Evolutionary conservation across 2,888 invertebrate genomes (phyloP), one percentile per base, ranked within the genome.

Genomic region (Brachypterus glaber): DNA sequence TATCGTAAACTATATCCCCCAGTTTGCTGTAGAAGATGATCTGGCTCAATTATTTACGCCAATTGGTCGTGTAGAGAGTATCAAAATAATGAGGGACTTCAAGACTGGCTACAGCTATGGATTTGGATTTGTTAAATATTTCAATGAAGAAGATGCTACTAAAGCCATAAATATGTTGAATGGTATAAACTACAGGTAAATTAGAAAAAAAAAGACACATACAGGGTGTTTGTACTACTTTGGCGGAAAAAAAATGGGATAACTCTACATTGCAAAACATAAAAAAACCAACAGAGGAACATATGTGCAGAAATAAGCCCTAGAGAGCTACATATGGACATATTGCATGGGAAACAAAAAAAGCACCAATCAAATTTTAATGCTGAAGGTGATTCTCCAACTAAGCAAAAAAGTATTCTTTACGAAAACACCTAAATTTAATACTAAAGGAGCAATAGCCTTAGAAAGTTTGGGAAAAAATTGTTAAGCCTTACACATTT

Each of bases 101-200:
- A 71, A 87, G 77, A 91, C 92, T 64, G 91, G 91, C 33, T 93
- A 93, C 71, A 92, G 92, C 67, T 93, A 86, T 67, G 95, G 95
- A 27, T 95, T 92, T 67, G 95, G 92, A 26, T 95, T 95, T 68
- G 90, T 93, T 30, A 92, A 93, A 66, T 95, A 85, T 66, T 76
- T 80, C 36, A 77, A 80, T 41, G 82, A 85, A 46, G 83, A 84
- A 59, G 89, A 92, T 66, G 92, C 93, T 24, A 68, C 78, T 37
- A 75, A 83, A 51, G 93, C 95, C 32, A 90, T 93, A 47, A 79
- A 81, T 54, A 79, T 82, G 29, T 73, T 92, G 55, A 92, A 93
- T 64, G 92, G 92, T 18, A 53, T 59, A 43, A 60, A 56, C 43
- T 63, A 57, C 39, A 58, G 58, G 63, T 61, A 49, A 51, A 30